A percentile compares a stretch with the other conserved stretches of the same genome.
Conservation (phyloP, 2,888 invertebrate genomes). For the Danaus chrysippus region DNA sequence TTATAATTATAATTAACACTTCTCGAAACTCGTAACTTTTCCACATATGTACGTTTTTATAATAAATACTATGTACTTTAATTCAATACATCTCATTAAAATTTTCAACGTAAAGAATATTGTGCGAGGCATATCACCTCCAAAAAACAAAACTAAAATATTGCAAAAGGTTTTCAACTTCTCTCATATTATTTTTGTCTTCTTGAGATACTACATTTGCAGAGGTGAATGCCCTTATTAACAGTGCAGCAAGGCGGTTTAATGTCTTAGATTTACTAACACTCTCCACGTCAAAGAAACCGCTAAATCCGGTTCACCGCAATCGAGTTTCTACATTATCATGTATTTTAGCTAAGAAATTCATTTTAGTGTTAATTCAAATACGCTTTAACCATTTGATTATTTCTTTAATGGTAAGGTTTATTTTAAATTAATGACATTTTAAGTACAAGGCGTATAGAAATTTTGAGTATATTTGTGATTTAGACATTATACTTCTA, state of each 20-base stretch:
- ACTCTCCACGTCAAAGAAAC: constrained; percentile 20
- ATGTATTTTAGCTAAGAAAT: constrained; percentile 16
- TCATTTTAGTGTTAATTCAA: not conserved
- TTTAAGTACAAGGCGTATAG: not conserved
- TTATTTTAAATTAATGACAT: not conserved
- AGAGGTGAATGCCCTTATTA: constrained; percentile 7
- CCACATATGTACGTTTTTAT: too few species aligned
- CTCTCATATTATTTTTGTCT: constrained; percentile 5
- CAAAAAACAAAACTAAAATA: not conserved
- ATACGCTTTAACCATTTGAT: not conserved
- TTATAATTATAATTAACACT: too few species aligned
- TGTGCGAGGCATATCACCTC: too few species aligned
- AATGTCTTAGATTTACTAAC: constrained; percentile 20
- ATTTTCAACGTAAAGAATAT: too few species aligned
- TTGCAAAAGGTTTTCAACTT: not conserved
- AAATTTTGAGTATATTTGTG: not conserved
- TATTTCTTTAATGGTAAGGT: constrained; percentile 1
- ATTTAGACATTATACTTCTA: not conserved
- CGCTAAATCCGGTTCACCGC: constrained; percentile 18
- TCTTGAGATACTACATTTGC: not conserved
- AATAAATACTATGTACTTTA: too few species aligned
- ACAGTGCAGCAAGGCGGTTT: constrained; percentile 8
- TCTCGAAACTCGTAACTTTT: too few species aligned
- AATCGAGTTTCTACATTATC: constrained; percentile 17
- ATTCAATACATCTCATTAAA: too few species aligned